Conservation (phyloP, 2,797 vertebrate genomes). For the Gouania willdenowi region DNA sequence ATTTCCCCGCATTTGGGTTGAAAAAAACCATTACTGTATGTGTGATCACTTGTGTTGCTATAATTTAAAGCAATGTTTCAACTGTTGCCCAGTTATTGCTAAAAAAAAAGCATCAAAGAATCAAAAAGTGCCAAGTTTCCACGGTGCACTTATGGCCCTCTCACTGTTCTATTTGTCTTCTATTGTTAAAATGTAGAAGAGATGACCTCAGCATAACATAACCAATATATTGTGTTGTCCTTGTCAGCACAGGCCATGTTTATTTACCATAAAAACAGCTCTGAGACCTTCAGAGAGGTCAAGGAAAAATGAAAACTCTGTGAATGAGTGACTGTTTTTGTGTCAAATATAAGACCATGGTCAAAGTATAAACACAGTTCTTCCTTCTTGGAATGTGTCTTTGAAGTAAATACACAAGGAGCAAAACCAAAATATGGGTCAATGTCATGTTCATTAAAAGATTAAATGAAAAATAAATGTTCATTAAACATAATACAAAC, state of each 20-base stretch:
- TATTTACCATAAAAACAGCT: constrained; percentile 22
- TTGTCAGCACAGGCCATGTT: neutral
- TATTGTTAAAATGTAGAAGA: neutral
- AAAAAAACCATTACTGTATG: too few relatives aligned
- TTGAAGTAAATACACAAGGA: constrained; percentile 5
- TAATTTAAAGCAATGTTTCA: too few relatives aligned
- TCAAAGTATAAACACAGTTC: constrained; percentile 39
- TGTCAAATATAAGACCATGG: constrained; percentile 29
- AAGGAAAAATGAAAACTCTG: constrained; percentile 4
- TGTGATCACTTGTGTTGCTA: too few relatives aligned
- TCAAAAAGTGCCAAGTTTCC: too few relatives aligned
- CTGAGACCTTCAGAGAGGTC: constrained; percentile 7
- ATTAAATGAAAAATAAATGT: too few relatives aligned
- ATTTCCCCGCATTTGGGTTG: too few relatives aligned
- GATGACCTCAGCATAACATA: neutral
- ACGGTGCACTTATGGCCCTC: too few relatives aligned
- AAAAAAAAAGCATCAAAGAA: too few relatives aligned
- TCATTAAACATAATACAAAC: too few relatives aligned
- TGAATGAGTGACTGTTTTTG: constrained; percentile 19
- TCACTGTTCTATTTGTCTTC: too few relatives aligned
- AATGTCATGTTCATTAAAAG: too few relatives aligned
- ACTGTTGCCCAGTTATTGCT: too few relatives aligned
- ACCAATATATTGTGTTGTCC: neutral
- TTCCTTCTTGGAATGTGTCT: constrained; percentile 24
- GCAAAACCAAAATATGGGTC: neutral